These are phyloP conservation scores for Pangasius krempfi DNA, from an alignment of 2,797 vertebrate species.

Conservation along the genomic window DNA sequence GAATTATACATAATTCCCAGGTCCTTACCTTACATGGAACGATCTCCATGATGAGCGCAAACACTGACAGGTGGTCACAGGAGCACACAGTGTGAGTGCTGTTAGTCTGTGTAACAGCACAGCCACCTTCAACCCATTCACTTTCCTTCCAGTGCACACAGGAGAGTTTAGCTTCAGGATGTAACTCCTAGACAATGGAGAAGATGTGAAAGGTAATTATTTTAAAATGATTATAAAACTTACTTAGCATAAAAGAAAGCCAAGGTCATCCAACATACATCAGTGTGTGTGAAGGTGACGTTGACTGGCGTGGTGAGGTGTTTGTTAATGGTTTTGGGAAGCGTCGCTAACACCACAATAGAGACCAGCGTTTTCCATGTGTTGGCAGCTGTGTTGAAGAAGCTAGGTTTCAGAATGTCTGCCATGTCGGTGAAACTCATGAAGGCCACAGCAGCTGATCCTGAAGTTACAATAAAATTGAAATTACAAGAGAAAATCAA, in stretches of 20 bases:
- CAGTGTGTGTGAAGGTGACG: slow-evolving; percentile 69
- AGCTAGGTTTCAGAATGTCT: background rate
- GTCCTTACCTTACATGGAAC: background rate
- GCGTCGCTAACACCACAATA: slow-evolving; percentile 42
- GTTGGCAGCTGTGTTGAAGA: background rate
- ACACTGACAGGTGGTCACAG: slow-evolving; percentile 70
- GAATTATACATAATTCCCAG: too few relatives aligned
- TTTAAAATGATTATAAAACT: background rate
- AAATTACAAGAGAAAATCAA: too few relatives aligned
- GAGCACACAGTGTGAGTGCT: slow-evolving; percentile 57
- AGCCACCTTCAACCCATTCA: slow-evolving; percentile 68
- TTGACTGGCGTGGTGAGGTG: slow-evolving; percentile 66
- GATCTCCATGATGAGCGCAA: slow-evolving; percentile 72
- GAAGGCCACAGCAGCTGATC: slow-evolving; percentile 9
- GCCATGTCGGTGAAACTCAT: slow-evolving; percentile 23
- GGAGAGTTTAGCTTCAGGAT: slow-evolving; percentile 40
- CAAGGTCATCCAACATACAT: slow-evolving; percentile 50
- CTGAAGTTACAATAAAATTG: background rate
- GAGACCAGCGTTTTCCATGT: background rate
- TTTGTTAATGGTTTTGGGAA: slow-evolving; percentile 60
- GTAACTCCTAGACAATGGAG: background rate
- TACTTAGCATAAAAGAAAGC: background rate
- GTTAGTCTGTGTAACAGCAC: slow-evolving; percentile 53
- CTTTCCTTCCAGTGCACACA: slow-evolving; percentile 72
- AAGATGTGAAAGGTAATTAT: background rate